These are phyloP conservation scores for Falco novaeseelandiae DNA, from an alignment of 2,797 vertebrate genomes.

Conservation along the genomic window DNA sequence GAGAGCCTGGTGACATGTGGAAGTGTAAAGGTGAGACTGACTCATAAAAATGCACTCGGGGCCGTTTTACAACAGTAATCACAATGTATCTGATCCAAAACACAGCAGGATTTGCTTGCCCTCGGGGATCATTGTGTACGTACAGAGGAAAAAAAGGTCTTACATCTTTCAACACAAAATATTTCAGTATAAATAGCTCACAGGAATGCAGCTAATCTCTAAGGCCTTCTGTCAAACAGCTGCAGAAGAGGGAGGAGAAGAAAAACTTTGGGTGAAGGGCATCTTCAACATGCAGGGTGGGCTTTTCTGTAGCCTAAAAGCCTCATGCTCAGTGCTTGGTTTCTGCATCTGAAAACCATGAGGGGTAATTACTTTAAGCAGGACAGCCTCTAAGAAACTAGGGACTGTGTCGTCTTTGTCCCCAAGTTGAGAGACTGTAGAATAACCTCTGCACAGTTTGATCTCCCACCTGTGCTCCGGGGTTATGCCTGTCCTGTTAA, in stretches of 20 bases:
- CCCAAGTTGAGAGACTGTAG: neutral
- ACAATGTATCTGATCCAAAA: constrained; percentile 32
- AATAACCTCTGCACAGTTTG: neutral
- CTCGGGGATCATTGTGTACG: constrained; percentile 24
- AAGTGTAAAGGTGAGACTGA: constrained; percentile 38
- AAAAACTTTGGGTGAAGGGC: neutral
- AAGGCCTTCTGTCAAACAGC: constrained; percentile 48
- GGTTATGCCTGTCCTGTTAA: neutral
- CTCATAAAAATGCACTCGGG: neutral
- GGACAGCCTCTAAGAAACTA: neutral
- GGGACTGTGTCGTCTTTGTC: neutral
- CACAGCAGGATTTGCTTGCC: constrained; percentile 58
- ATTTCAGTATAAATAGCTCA: constrained; percentile 59
- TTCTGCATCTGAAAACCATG: neutral
- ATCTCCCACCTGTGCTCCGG: neutral
- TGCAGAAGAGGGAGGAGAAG: neutral
- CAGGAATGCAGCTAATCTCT: constrained; percentile 31
- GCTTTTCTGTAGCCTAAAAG: neutral
- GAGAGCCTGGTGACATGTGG: constrained; percentile 4
- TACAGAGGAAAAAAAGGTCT: constrained; percentile 63
- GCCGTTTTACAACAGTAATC: neutral
- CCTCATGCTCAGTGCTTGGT: neutral
- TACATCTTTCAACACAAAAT: constrained; percentile 58
- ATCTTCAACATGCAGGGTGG: neutral
- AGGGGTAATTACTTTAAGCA: neutral